phyloP scores from a whole-genome alignment of 2,797 vertebrate genomes.

The Meriones psammophilus region DNA sequence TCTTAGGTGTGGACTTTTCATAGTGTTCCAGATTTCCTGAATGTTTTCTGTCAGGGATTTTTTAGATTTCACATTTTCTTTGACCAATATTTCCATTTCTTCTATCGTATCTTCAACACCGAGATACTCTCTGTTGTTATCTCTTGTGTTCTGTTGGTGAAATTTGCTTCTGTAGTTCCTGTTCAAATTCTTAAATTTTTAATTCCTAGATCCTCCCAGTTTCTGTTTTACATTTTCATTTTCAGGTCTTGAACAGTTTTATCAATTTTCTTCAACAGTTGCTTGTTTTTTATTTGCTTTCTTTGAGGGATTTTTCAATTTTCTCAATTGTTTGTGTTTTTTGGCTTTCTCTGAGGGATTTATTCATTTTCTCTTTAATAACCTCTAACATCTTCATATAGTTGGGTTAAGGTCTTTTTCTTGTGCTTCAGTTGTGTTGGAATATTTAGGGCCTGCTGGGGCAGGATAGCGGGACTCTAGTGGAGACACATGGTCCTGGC shows the following conservation, averaged over 20 bases:
- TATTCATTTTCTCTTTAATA: background rate
- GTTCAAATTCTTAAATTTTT: background rate
- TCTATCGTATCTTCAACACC: too few relatives aligned
- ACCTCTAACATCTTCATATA: background rate
- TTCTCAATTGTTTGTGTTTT: background rate
- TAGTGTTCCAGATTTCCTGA: too few relatives aligned
- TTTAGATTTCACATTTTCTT: too few relatives aligned
- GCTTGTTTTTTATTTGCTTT: background rate
- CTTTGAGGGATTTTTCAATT: background rate
- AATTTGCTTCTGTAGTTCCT: background rate
- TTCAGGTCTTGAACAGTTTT: background rate
- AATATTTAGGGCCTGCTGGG: background rate
- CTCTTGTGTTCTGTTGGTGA: background rate
- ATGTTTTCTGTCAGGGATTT: too few relatives aligned
- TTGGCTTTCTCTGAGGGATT: background rate
- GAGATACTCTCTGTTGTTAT: background rate
- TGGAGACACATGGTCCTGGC: background rate
- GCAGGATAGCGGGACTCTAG: background rate
- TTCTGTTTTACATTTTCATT: background rate
- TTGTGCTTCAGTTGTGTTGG: background rate
- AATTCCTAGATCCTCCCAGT: background rate
- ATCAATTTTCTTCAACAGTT: background rate
- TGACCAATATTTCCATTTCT: too few relatives aligned
- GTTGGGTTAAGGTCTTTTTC: background rate
- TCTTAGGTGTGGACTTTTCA: too few relatives aligned